These are phyloP conservation scores for Actinernus sp. DNA, from an alignment of 92 coral and sea anemone genomes.

Conservation along the genomic window DNA sequence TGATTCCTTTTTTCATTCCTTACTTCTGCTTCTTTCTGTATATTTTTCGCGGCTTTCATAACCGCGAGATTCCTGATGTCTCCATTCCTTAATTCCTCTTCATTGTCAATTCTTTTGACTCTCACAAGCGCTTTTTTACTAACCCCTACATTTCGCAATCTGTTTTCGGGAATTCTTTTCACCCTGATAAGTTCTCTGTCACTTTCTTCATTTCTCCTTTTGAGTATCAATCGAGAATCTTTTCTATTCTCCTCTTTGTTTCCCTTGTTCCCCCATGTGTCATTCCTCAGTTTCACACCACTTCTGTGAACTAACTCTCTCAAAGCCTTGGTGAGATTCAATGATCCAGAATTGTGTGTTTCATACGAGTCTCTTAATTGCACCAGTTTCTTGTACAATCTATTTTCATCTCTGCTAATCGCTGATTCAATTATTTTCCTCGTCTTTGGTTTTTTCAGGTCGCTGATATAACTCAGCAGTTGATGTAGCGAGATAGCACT, in stretches of 20 bases:
- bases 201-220: slow-evolving; percentile 1
- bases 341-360: background rate
- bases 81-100: background rate
- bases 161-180: slow-evolving; percentile 4
- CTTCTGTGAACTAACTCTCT: slow-evolving; percentile 9
- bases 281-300: background rate
- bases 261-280: background rate
- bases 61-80: background rate
- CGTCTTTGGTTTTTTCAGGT: slow-evolving; percentile 5
- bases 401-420: slow-evolving; percentile 11
- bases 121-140: slow-evolving; percentile 46
- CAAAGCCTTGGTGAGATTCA: slow-evolving; percentile 19
- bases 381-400: slow-evolving; percentile 4
- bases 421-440: slow-evolving; percentile 3
- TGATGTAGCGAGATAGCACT: background rate
- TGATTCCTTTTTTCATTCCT: background rate
- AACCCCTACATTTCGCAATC: background rate
- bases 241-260: background rate
- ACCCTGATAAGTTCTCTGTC: slow-evolving; percentile 13
- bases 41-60: background rate
- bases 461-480: slow-evolving; percentile 6
- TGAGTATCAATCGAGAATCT: background rate
- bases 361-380: background rate
- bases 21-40: background rate
- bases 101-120: slow-evolving; percentile 60